Evolutionary conservation across 2,797 vertebrate species (phyloP).

Genomic region (Oreochromis grahami): DNA sequence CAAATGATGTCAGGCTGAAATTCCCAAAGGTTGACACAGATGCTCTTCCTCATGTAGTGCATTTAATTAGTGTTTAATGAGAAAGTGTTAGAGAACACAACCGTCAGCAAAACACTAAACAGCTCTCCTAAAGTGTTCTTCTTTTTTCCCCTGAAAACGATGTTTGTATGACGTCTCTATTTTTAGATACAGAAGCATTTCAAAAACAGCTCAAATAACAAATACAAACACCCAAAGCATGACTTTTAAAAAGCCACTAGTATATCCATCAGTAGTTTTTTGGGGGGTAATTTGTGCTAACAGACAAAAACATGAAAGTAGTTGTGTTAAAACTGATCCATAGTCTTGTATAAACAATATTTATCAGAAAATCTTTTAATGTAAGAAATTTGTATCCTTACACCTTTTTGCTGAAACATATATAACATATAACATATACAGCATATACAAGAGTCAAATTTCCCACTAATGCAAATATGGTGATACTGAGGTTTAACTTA

Average conservation of each 20-base stretch:
- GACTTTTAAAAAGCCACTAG: neutral
- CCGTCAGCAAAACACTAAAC: conserved; percentile 10
- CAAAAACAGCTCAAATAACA: neutral
- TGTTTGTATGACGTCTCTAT: neutral
- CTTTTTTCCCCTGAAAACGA: neutral
- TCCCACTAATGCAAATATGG: neutral
- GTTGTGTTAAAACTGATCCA: neutral
- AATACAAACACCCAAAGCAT: neutral
- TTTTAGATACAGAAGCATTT: neutral
- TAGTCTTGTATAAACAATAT: neutral
- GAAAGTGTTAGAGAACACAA: conserved; percentile 6
- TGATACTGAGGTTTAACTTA: neutral
- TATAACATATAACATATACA: neutral
- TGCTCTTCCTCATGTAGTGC: conserved; percentile 34
- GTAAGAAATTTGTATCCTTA: neutral
- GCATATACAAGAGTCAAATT: neutral
- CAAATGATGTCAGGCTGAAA: conserved; percentile 28
- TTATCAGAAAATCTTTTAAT: neutral
- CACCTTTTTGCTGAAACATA: neutral
- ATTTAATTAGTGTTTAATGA: conserved; percentile 54
- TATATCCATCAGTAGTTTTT: neutral
- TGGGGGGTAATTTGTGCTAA: neutral
- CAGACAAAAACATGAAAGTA: neutral
- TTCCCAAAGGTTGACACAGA: conserved; percentile 51
- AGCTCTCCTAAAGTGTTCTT: neutral